Percentiles rank a stretch among this genome's conserved stretches.
Conservation (phyloP, 1,140 invertebrate genomes). For the Drosophila ercepeae region DNA sequence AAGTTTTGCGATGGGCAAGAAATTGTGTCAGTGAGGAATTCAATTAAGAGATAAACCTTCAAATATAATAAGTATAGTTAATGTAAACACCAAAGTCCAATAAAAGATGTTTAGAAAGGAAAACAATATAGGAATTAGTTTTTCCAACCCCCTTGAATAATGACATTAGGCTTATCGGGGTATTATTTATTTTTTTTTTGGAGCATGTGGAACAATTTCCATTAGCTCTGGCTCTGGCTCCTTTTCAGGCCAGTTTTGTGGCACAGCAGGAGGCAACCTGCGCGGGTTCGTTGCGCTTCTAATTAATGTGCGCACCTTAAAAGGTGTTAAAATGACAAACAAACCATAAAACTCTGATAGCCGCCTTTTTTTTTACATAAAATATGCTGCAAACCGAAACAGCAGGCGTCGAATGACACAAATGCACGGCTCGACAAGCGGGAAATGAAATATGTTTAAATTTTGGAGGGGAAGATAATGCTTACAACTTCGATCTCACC, state of each 20-base stretch:
- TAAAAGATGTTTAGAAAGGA: not conserved
- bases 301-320: slow-evolving; percentile 69
- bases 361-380: slow-evolving; percentile 35
- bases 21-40: not conserved
- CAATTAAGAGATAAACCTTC: not conserved
- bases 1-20: not conserved
- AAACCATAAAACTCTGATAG: slow-evolving; percentile 81
- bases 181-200: slow-evolving; percentile 6
- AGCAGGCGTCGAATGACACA: slow-evolving; percentile 46
- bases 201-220: slow-evolving; percentile 44
- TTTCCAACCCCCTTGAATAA: slow-evolving; percentile 24
- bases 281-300: slow-evolving; percentile 64
- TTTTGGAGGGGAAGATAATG: slow-evolving; percentile 9
- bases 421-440: slow-evolving; percentile 29
- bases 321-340: slow-evolving; percentile 83
- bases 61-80: not conserved
- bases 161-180: slow-evolving; percentile 49
- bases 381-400: slow-evolving; percentile 36
- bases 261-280: slow-evolving; percentile 55
- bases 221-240: slow-evolving; percentile 15
- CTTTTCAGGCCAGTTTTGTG: not conserved
- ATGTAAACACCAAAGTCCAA: not conserved
- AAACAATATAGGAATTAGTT: slow-evolving; percentile 5
- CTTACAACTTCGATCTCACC: slow-evolving; percentile 46
- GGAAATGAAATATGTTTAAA: slow-evolving; percentile 61